Conservation (phyloP, 2,888 invertebrate species). For the Heliconius hortense region DNA sequence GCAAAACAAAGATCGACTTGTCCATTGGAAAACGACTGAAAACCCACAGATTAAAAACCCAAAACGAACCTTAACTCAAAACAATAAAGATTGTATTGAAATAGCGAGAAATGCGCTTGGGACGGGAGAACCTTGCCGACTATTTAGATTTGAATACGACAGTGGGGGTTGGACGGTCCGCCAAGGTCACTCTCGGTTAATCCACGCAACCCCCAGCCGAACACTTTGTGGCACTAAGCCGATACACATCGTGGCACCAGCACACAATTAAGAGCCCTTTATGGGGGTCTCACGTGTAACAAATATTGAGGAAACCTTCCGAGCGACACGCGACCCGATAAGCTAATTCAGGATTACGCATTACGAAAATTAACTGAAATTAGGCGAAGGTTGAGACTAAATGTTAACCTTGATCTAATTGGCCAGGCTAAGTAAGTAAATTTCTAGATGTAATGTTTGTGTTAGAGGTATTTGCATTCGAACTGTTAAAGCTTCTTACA, state of each 20-base stretch:
- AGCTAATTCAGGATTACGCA: slow-evolving; percentile 68
- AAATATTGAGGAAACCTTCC: slow-evolving; percentile 61
- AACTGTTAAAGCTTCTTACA: not conserved
- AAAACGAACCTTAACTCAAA: slow-evolving; percentile 56
- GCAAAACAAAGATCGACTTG: slow-evolving; percentile 66
- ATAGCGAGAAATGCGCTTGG: slow-evolving; percentile 63
- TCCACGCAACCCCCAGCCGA: slow-evolving; percentile 72
- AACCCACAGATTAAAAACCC: slow-evolving; percentile 46
- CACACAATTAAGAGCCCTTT: slow-evolving; percentile 64
- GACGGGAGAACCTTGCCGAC: slow-evolving; percentile 67
- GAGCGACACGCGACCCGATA: slow-evolving; percentile 69
- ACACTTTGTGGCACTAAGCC: slow-evolving; percentile 53
- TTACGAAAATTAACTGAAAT: slow-evolving; percentile 64
- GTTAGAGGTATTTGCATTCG: slow-evolving; percentile 20
- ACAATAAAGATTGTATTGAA: slow-evolving; percentile 54
- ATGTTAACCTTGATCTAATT: slow-evolving; percentile 65
- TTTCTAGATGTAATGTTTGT: slow-evolving; percentile 26
- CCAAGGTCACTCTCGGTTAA: slow-evolving; percentile 75
- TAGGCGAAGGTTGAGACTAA: slow-evolving; percentile 52
- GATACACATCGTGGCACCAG: slow-evolving; percentile 66
- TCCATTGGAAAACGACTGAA: slow-evolving; percentile 50
- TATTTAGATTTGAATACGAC: slow-evolving; percentile 74
- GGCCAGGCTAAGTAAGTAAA: slow-evolving; percentile 39
- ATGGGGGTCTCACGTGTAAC: slow-evolving; percentile 60
- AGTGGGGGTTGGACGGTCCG: slow-evolving; percentile 56